Percentiles rank a stretch among this genome's conserved stretches.
These are phyloP conservation scores for Echiichthys vipera DNA, from an alignment of 2,797 vertebrate genomes.

Conservation along the genomic window DNA sequence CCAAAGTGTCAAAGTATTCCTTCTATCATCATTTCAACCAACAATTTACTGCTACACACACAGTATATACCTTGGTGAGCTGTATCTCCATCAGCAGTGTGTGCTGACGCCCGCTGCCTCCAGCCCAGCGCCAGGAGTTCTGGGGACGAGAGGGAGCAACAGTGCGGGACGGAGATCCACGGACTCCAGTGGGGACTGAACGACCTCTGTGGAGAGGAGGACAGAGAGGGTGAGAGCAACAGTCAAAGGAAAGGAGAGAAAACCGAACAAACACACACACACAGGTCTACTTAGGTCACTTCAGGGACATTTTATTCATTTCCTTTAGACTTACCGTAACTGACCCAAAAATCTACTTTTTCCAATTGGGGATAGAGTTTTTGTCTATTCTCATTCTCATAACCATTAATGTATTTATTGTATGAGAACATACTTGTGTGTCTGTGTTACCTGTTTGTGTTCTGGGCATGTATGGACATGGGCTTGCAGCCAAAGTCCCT, in stretches of 20 bases:
- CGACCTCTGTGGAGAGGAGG: conserved; percentile 69
- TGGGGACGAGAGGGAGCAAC: conserved; percentile 88
- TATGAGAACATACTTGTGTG: neutral
- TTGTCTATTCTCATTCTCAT: too few relatives aligned
- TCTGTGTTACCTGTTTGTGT: conserved; percentile 80
- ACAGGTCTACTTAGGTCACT: too few relatives aligned
- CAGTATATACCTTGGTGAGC: conserved; percentile 87
- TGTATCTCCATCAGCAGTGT: conserved; percentile 94
- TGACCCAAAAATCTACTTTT: too few relatives aligned
- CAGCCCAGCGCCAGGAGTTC: conserved; percentile 92
- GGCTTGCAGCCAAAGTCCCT: conserved; percentile 89
- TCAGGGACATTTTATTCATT: too few relatives aligned
- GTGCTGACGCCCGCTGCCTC: conserved; percentile 90
- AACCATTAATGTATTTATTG: neutral
- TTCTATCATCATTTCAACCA: neutral
- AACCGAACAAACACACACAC: neutral
- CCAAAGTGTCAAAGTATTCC: neutral
- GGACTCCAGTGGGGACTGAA: conserved; percentile 76
- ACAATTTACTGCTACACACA: neutral
- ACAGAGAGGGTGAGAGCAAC: neutral
- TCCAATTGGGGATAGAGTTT: too few relatives aligned
- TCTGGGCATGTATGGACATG: conserved; percentile 79
- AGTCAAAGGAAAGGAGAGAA: neutral
- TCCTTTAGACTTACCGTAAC: too few relatives aligned
- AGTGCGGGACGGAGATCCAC: conserved; percentile 88